phyloP scores from a whole-genome alignment of 2,888 invertebrate species.

The Icerya purchasi region DNA sequence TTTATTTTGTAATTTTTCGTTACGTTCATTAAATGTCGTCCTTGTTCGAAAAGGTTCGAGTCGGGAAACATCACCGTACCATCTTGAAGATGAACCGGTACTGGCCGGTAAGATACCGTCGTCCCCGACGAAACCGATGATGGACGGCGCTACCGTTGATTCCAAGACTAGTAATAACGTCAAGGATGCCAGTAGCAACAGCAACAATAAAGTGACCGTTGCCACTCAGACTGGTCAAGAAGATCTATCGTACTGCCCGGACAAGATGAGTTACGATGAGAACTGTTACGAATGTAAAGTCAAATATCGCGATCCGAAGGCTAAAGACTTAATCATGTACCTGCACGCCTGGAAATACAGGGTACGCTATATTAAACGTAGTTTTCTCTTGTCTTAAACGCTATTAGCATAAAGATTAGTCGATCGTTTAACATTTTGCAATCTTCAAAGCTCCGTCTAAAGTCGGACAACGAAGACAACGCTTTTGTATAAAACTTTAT shows the following conservation, averaged over 20 bases:
- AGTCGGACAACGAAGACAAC: too few relatives aligned
- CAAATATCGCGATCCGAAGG: slow-evolving; percentile 73
- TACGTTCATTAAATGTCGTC: too few relatives aligned
- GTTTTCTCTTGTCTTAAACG: not conserved
- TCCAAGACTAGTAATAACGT: not conserved
- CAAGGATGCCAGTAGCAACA: slow-evolving; percentile 17
- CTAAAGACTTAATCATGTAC: slow-evolving; percentile 83
- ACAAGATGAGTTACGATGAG: slow-evolving; percentile 55
- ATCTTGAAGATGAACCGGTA: slow-evolving; percentile 10
- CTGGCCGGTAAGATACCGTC: slow-evolving; percentile 6
- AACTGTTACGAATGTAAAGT: slow-evolving; percentile 87
- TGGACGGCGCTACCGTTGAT: not conserved
- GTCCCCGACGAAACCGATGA: slow-evolving; percentile 9
- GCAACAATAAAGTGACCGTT: slow-evolving; percentile 42
- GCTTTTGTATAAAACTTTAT: too few relatives aligned
- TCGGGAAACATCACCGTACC: slow-evolving; percentile 13
- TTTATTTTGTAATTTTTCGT: not conserved
- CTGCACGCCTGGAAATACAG: slow-evolving; percentile 86
- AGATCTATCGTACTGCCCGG: slow-evolving; percentile 40
- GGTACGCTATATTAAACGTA: slow-evolving; percentile 28
- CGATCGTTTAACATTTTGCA: too few relatives aligned
- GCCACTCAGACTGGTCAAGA: slow-evolving; percentile 71
- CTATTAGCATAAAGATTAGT: not conserved
- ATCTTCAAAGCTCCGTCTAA: too few relatives aligned
- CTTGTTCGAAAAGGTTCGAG: slow-evolving; percentile 12